These are phyloP conservation scores for Alethe castanea DNA, from an alignment of 2,113 vertebrate species.

Conservation along the genomic window DNA sequence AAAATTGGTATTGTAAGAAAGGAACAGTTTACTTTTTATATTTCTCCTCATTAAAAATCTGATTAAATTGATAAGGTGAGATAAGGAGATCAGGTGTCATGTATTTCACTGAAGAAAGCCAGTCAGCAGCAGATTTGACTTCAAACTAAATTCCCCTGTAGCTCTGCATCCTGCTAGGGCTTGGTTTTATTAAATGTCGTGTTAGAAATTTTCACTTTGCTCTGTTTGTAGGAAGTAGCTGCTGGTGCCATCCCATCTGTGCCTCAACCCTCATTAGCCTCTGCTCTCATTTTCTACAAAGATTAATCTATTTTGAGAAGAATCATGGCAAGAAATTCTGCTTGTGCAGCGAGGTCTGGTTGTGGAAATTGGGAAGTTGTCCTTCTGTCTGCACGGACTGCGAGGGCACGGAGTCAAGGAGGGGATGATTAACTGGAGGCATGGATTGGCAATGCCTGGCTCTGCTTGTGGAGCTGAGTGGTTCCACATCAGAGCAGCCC, in stretches of 20 bases:
- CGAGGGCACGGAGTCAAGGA: background rate
- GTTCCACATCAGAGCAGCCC: background rate
- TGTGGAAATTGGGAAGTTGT: background rate
- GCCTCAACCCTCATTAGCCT: conserved; percentile 28
- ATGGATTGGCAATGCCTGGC: background rate
- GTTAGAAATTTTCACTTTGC: background rate
- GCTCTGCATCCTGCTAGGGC: background rate
- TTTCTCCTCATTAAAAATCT: background rate
- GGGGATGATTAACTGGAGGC: background rate
- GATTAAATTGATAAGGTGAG: background rate
- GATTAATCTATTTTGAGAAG: conserved; percentile 22
- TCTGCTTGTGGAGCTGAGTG: background rate
- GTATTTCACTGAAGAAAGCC: background rate
- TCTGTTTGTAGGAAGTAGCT: background rate
- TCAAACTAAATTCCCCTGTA: background rate
- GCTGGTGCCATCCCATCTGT: conserved; percentile 13
- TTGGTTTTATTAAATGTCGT: background rate
- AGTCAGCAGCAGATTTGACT: background rate
- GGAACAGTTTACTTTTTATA: background rate
- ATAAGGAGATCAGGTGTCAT: background rate
- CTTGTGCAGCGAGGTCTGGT: background rate
- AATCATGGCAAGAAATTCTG: background rate
- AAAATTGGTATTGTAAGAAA: background rate
- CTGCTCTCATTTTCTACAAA: conserved; percentile 3
- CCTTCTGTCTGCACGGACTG: background rate